Percentiles rank a stretch among this genome's conserved stretches.
Evolutionary conservation across 2,888 invertebrate species (phyloP).

Genomic region (Andrena trimmerana): DNA sequence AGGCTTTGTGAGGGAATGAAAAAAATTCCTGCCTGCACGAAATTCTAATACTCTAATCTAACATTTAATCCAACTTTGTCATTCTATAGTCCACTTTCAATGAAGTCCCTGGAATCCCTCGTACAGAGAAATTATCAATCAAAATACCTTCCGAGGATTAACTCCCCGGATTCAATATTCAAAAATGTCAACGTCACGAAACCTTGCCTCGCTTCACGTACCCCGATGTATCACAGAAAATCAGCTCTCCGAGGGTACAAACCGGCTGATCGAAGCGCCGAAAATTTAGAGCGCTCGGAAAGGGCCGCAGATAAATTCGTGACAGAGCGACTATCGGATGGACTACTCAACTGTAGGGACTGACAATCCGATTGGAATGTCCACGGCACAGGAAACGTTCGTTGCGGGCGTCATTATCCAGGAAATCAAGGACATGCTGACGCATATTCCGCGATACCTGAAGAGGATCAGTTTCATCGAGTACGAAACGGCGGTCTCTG

Average conservation of each 20-base stretch:
- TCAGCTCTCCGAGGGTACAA: background rate
- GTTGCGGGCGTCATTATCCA: constrained; percentile 45
- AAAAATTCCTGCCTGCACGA: too few relatives aligned
- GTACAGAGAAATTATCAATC: too few relatives aligned
- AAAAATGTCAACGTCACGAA: too few relatives aligned
- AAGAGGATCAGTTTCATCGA: constrained; percentile 40
- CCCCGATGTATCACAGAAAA: background rate
- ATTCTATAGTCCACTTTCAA: too few relatives aligned
- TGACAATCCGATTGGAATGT: constrained; percentile 18
- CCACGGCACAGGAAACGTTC: constrained; percentile 36
- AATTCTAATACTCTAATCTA: too few relatives aligned
- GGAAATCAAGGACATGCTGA: constrained; percentile 55
- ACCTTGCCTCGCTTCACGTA: too few relatives aligned
- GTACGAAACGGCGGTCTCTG: constrained; percentile 36
- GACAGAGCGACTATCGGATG: background rate
- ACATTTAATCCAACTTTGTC: too few relatives aligned
- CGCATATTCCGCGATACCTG: constrained; percentile 44
- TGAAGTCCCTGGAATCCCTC: too few relatives aligned
- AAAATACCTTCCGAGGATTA: too few relatives aligned
- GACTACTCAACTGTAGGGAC: background rate
- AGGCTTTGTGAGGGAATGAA: background rate
- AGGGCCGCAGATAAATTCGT: background rate
- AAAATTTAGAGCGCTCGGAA: background rate
- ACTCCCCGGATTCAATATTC: too few relatives aligned
- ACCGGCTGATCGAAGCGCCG: background rate